These are phyloP conservation scores for Nasonia giraulti DNA, from an alignment of 1,140 invertebrate genomes.

Conservation along the genomic window DNA sequence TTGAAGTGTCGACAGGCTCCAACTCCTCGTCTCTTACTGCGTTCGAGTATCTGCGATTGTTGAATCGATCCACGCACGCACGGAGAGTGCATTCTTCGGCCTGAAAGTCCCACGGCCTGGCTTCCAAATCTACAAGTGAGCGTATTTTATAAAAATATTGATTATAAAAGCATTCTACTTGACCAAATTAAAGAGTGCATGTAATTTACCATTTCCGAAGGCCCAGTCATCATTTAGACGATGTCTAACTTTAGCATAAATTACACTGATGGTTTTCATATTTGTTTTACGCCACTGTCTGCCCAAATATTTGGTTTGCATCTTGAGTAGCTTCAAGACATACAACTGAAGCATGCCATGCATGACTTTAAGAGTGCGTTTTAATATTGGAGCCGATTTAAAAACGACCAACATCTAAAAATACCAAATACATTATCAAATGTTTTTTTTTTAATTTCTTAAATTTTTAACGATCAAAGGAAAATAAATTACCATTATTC, in stretches of 20 bases:
- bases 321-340: constrained; percentile 97
- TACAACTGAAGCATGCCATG: constrained; percentile 99
- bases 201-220: constrained; percentile 90
- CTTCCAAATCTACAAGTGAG: constrained; percentile 87
- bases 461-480: constrained; percentile 9
- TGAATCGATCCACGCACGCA: constrained; percentile 96
- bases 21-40: constrained; percentile 79
- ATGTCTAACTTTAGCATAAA: constrained; percentile 97
- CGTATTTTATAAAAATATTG: background rate
- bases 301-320: constrained; percentile 99
- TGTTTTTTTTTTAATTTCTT: background rate
- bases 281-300: constrained; percentile 99
- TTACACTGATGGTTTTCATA: constrained; percentile 99
- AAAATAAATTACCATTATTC: constrained; percentile 88
- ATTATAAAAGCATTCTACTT: background rate
- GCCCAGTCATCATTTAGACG: constrained; percentile 99
- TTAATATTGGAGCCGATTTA: constrained; percentile 98
- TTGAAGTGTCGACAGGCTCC: constrained; percentile 89
- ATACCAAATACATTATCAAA: background rate
- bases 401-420: constrained; percentile 97
- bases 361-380: constrained; percentile 94
- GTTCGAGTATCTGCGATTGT: constrained; percentile 89
- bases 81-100: constrained; percentile 96
- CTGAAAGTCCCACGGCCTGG: constrained; percentile 98
- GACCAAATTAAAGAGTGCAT: background rate